Evolutionary conservation across 2,113 vertebrate species (phyloP).

Genomic region (Deroptyus accipitrinus): DNA sequence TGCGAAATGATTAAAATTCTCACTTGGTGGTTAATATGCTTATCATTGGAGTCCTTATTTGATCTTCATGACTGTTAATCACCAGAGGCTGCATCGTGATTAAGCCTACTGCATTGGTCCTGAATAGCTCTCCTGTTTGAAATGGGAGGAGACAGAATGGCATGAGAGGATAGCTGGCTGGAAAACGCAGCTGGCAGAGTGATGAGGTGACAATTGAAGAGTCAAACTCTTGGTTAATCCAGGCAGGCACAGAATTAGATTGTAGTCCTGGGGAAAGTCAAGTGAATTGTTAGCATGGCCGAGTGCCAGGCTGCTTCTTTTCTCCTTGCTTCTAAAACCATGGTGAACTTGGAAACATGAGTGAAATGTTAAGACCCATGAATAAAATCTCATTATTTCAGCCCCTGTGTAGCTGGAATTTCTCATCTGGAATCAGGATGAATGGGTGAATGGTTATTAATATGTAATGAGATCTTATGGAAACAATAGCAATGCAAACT

Average conservation of each 20-base stretch:
- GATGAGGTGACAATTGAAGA: not conserved
- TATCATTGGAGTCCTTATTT: not conserved
- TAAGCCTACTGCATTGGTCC: not conserved
- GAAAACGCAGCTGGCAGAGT: not conserved
- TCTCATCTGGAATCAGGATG: not conserved
- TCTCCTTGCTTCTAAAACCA: not conserved
- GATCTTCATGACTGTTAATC: not conserved
- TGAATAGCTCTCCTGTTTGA: not conserved
- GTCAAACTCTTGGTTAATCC: not conserved
- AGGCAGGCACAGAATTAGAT: not conserved
- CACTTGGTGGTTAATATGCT: not conserved
- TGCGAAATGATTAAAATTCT: not conserved
- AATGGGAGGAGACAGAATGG: not conserved
- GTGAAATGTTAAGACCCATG: not conserved
- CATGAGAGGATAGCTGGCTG: not conserved
- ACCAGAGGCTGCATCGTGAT: not conserved
- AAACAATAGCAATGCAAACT: not conserved
- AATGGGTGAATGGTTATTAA: slow-evolving; percentile 23
- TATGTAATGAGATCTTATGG: not conserved
- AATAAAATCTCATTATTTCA: not conserved
- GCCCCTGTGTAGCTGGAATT: not conserved
- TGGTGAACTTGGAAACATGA: not conserved
- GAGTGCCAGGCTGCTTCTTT: not conserved
- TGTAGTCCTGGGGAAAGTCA: not conserved
- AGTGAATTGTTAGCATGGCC: not conserved